Percentiles rank a stretch among this genome's conserved stretches.
These are phyloP conservation scores for Bos indicus DNA, from an alignment of 2,113 vertebrate species.

Conservation along the genomic window DNA sequence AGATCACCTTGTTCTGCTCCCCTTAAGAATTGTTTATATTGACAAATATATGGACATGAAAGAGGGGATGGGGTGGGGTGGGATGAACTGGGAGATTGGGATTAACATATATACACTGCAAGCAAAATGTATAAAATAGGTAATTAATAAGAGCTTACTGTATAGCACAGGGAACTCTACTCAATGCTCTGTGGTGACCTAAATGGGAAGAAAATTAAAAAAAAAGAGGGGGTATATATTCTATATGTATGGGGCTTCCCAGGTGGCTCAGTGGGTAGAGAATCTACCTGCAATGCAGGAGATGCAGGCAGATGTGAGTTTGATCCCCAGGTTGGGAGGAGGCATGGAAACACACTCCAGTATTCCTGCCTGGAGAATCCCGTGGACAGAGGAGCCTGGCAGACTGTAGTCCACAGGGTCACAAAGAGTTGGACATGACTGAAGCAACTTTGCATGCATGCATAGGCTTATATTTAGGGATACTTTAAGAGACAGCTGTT, in stretches of 20 bases:
- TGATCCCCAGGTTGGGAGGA: rapidly evolving
- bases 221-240: neutral
- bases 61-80: neutral
- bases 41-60: neutral
- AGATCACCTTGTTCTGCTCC: neutral
- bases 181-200: neutral
- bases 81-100: neutral
- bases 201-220: neutral
- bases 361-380: neutral
- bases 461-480: no score
- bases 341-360: neutral
- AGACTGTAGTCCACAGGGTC: neutral
- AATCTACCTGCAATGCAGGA: neutral
- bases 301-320: neutral
- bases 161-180: neutral
- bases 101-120: neutral
- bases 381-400: neutral
- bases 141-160: neutral
- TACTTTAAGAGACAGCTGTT: neutral
- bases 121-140: neutral
- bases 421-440: neutral
- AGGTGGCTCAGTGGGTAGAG: neutral
- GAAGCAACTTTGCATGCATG: neutral
- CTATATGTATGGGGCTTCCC: neutral
- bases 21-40: neutral